phyloP scores from a whole-genome alignment of 1,140 invertebrate genomes.

The Zaprionus ghesquierei region DNA sequence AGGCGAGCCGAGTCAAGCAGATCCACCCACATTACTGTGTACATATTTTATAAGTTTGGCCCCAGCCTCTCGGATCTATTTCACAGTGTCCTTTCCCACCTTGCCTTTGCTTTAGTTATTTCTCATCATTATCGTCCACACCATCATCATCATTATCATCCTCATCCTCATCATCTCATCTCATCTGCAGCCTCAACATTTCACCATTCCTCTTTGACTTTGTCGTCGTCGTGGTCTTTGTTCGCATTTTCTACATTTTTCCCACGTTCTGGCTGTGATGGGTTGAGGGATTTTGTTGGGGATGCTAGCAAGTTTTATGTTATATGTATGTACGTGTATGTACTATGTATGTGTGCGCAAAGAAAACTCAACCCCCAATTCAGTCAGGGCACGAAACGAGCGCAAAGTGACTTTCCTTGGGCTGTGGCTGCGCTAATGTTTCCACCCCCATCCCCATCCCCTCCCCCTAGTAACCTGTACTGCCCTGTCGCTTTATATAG shows the following conservation, averaged over 20 bases:
- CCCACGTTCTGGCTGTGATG: slow-evolving; percentile 45
- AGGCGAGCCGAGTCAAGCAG: too few relatives aligned
- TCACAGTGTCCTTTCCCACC: neutral
- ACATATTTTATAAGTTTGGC: slow-evolving; percentile 66
- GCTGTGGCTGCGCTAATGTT: neutral
- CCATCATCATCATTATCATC: slow-evolving; percentile 14
- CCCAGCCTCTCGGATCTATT: slow-evolving; percentile 15
- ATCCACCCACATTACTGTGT: slow-evolving; percentile 57
- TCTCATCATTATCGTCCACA: slow-evolving; percentile 30
- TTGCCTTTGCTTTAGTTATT: slow-evolving; percentile 59
- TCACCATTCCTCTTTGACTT: slow-evolving; percentile 34
- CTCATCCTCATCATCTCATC: slow-evolving; percentile 25
- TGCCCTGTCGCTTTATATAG: neutral
- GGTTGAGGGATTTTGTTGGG: neutral
- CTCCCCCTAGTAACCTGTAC: neutral
- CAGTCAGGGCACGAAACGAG: slow-evolving; percentile 31
- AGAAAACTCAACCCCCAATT: slow-evolving; percentile 33
- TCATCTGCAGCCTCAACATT: slow-evolving; percentile 31
- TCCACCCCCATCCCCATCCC: neutral
- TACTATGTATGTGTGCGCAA: neutral
- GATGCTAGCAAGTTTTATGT: neutral
- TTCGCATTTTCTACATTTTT: slow-evolving; percentile 59
- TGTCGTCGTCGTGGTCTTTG: slow-evolving; percentile 28
- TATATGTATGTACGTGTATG: neutral
- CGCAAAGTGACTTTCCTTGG: slow-evolving; percentile 47